Base-by-base conservation (phyloP, 2,888 invertebrate species). In the Pelosia muscerda region DNA sequence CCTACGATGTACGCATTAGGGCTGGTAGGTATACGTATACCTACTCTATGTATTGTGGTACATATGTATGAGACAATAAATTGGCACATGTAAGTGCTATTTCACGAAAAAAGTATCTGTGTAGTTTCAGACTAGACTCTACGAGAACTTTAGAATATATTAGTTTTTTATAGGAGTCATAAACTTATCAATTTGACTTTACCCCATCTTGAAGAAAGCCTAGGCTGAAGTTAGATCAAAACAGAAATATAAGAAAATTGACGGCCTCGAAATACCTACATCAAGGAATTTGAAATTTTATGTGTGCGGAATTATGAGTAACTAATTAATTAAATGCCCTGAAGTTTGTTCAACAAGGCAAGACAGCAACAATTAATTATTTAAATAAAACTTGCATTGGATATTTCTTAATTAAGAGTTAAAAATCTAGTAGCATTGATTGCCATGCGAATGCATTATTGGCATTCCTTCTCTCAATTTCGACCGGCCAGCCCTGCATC, bases 401-500 rank as follows among this genome's bases (percentile, higher is more conserved):
- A 49, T 9, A 49, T 49, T n/a, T n/a, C 49, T 49, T 49, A 49
- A 49, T 49, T 49, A 49, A 49, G n/a, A 49, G n/a, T 49, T 49
- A 49, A 49, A 42, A 49, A 49, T 49, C 49, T 49, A 49, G 49
- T 49, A 49, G 49, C 19, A 49, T 49, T 49, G 9, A 49, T 49
- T 49, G 25, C 34, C 13, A 38, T 19, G 19, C 23, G 5, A 31
- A 22, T 62, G 28, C 13, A 62, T 66, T 62, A 26, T 34, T 23
- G 57, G 42, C 57, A 66, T 66, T 62, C 57, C 56, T 25, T 49
- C 26, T 31, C 28, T 55, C 26, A 22, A 38, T 60, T 66, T 66
- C 49, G 60, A 38, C 42, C 26, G 31, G 75, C 25, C 76, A 73
- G 68, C 78, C 88, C 88, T 86, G 86, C 83, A 76, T 81, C 81